These are phyloP conservation scores for Karalla daura DNA, from an alignment of 2,797 vertebrate species.

Conservation along the genomic window DNA sequence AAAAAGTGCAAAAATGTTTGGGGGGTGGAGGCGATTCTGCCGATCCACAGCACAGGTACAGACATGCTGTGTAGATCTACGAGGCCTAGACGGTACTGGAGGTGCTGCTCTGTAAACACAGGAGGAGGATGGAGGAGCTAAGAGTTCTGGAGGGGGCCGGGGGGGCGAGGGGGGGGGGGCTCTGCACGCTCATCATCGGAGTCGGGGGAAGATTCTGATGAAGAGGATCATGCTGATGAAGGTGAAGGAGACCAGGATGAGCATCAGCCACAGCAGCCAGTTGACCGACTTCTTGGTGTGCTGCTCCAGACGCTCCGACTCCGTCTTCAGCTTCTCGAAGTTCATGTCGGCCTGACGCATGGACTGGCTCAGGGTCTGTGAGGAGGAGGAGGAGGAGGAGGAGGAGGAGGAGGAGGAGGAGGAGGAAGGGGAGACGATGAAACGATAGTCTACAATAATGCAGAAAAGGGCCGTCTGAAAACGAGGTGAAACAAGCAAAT, in stretches of 20 bases:
- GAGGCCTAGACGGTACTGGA: conserved; percentile 20
- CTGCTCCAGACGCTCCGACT: conserved; percentile 95
- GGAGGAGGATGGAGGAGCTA: conserved; percentile 1
- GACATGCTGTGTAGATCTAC: conserved; percentile 17
- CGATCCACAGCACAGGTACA: conserved; percentile 19
- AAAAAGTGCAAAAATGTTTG: conserved; percentile 46
- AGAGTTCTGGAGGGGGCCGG: conserved; percentile 39
- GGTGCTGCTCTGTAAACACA: conserved; percentile 33
- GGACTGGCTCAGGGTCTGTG: conserved; percentile 92
- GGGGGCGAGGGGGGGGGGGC: conserved; percentile 37
- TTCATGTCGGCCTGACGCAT: conserved; percentile 95
- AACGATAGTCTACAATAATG: no score
- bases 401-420: background rate
- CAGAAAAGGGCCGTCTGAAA: no score
- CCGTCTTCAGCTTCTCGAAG: conserved; percentile 95
- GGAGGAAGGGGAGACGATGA: no score
- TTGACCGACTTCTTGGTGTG: conserved; percentile 97
- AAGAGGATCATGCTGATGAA: conserved; percentile 99
- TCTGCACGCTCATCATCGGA: conserved; percentile 83
- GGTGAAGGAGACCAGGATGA: conserved; percentile 93
- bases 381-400: background rate
- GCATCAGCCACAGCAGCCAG: conserved; percentile 97
- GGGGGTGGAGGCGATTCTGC: conserved; percentile 31
- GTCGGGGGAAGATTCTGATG: conserved; percentile 93
- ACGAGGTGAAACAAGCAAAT: no score